Base-by-base conservation (phyloP, 92 coral and sea anemone species). In the Phenganax marumi region DNA sequence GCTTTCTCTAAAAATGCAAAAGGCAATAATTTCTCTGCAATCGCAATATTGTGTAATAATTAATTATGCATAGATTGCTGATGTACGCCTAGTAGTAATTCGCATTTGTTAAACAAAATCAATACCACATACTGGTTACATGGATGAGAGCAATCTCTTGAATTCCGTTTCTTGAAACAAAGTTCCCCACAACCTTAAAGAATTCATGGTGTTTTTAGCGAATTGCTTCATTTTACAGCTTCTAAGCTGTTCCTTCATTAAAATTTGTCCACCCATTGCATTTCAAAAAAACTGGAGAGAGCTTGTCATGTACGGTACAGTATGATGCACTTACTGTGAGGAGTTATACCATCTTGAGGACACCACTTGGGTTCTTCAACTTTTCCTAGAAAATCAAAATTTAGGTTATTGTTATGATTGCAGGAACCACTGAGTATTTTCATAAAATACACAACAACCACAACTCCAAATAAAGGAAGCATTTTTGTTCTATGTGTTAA, bases 111-210 rank as follows among this genome's bases (percentile, higher is more conserved):
- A 33, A 33, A 33, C 5, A 2, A 33, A 33, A 33, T 33, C 43
- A 33, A 33, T 33, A 33, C 43, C 22, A 81, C 97, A 86, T 86
- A 92, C 98, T 90, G 96, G 68, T 95, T 95, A 68, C 98, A 95
- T 16, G 69, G 91, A 75, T 95, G 98, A 19, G 91, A 90, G 54
- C 98, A 95, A 21, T 73, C 70, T 39, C 87, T 88, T 50, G 75
- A 64, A 60, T 83, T 89, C 70, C 98, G 86, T 68, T 66, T 88
- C 86, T 88, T 95, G 16, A 90, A 85, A 78, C 98, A 95, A 62
- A 95, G 90, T 76, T 95, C 97, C 70, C 98, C 98, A 88, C 98
- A 95, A 79, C 97, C 97, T 93, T 93, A 51, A 7, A 64, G n/a
- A 60, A 24, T 18, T 1, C 12, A 58, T 13, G 8, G 60, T 18